phyloP scores from a whole-genome alignment of 2,888 invertebrate species.

The Gasteruption jaculator region DNA sequence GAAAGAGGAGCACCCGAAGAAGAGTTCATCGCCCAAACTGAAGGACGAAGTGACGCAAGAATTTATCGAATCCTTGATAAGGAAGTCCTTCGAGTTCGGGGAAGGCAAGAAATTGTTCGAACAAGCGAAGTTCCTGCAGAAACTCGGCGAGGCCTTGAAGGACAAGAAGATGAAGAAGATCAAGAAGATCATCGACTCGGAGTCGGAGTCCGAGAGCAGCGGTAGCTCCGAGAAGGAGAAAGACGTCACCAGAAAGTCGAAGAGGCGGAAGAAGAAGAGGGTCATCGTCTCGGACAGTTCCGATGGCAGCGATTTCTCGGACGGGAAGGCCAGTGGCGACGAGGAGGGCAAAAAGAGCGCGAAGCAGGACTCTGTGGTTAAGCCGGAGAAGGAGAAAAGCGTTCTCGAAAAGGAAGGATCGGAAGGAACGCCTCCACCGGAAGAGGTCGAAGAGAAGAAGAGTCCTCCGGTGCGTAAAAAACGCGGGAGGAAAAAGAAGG shows the following conservation, averaged over 20 bases:
- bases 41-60: constrained; percentile 38
- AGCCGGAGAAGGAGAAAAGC: constrained; percentile 8
- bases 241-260: constrained; percentile 23
- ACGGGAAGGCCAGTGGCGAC: constrained; percentile 21
- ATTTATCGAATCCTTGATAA: constrained; percentile 38
- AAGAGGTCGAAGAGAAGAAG: constrained; percentile 4
- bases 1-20: constrained; percentile 13
- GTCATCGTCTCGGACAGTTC: constrained; percentile 41
- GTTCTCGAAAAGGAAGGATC: neutral
- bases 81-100: constrained; percentile 36
- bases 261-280: constrained; percentile 31
- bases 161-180: constrained; percentile 55
- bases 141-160: constrained; percentile 42
- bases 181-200: constrained; percentile 57
- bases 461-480: neutral
- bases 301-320: constrained; percentile 37
- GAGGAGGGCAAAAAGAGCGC: constrained; percentile 2
- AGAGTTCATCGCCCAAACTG: constrained; percentile 17
- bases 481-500: constrained; percentile 2
- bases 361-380: constrained; percentile 7
- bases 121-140: constrained; percentile 55
- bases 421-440: no score
- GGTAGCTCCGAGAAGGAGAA: constrained; percentile 37
- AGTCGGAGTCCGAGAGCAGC: constrained; percentile 49
- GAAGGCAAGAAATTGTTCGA: constrained; percentile 40